These are phyloP conservation scores for Regulus satrapa DNA, from an alignment of 2,113 vertebrate genomes.

Conservation along the genomic window DNA sequence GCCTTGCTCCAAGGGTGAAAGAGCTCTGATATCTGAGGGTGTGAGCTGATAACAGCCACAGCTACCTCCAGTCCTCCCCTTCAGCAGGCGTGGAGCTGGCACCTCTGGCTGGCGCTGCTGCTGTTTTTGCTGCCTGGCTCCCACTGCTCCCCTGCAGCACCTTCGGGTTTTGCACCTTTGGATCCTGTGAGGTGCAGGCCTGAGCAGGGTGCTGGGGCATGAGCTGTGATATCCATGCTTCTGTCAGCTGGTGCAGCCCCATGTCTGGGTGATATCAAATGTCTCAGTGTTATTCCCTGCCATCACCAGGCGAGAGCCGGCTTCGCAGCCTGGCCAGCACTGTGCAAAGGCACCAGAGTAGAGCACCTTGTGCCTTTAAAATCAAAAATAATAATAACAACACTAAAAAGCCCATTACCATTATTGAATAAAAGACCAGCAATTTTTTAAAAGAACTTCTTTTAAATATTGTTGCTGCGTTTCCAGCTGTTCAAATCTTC, in stretches of 20 bases:
- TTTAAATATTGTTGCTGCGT: conserved; percentile 72
- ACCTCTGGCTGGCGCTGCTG: neutral
- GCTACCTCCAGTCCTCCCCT: neutral
- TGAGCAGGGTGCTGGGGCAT: neutral
- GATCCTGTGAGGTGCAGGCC: neutral
- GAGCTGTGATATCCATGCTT: neutral
- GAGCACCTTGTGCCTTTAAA: conserved; percentile 50
- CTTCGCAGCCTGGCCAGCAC: neutral
- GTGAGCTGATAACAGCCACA: neutral
- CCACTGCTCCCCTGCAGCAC: neutral
- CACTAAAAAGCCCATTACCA: conserved; percentile 44
- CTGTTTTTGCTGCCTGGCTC: neutral
- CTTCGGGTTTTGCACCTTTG: neutral
- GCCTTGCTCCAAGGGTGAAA: neutral
- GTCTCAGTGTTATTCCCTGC: neutral
- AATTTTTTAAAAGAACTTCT: conserved; percentile 52
- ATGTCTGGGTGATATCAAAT: neutral
- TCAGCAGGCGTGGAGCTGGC: rapidly evolving
- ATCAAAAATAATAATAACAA: neutral
- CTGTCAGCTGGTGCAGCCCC: neutral
- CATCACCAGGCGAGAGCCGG: neutral
- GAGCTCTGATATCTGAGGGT: neutral
- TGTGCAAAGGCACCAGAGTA: neutral
- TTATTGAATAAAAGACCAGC: conserved; percentile 67
- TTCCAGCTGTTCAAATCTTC: conserved; percentile 77